Evolutionary conservation across 1,140 invertebrate genomes (phyloP).

Genomic region (Lethrus apterus): DNA sequence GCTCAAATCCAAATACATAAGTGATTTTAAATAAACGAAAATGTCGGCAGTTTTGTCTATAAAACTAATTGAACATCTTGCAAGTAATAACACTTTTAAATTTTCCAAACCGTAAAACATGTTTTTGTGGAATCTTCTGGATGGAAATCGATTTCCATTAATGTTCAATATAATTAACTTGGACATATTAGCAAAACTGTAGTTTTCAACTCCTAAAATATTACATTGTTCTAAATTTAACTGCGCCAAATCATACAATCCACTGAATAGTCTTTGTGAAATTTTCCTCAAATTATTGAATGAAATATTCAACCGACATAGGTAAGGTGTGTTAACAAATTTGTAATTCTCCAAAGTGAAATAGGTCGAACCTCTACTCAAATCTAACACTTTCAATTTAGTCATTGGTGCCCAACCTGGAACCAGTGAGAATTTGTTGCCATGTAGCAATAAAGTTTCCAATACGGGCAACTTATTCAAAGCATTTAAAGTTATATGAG

Average conservation of each 20-base stretch:
- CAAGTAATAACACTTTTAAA: slow-evolving; percentile 44
- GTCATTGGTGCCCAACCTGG: slow-evolving; percentile 41
- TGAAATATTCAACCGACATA: slow-evolving; percentile 35
- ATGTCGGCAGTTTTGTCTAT: slow-evolving; percentile 40
- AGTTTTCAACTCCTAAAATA: slow-evolving; percentile 45
- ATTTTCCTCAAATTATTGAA: slow-evolving; percentile 45
- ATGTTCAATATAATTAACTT: slow-evolving; percentile 46
- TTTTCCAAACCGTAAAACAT: slow-evolving; percentile 45
- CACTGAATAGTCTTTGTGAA: slow-evolving; percentile 43
- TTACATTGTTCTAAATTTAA: no score
- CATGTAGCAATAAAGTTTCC: slow-evolving; percentile 42
- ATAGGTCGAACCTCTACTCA: slow-evolving; percentile 41
- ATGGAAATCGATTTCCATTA: slow-evolving; percentile 45
- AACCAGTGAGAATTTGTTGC: slow-evolving; percentile 44
- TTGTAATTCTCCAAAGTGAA: slow-evolving; percentile 39
- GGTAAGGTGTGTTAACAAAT: slow-evolving; percentile 29
- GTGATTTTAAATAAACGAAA: slow-evolving; percentile 44
- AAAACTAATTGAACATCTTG: slow-evolving; percentile 44
- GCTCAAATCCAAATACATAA: slow-evolving; percentile 45
- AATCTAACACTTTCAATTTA: slow-evolving; percentile 45
- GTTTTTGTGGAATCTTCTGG: slow-evolving; percentile 23
- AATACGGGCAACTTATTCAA: slow-evolving; percentile 43
- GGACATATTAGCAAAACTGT: slow-evolving; percentile 43
- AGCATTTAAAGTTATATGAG: slow-evolving; percentile 34
- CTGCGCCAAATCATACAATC: slow-evolving; percentile 42